Percentiles rank a stretch among this genome's conserved stretches.
Evolutionary conservation across 2,113 vertebrate species (phyloP).

Genomic region (Gadus macrocephalus): DNA sequence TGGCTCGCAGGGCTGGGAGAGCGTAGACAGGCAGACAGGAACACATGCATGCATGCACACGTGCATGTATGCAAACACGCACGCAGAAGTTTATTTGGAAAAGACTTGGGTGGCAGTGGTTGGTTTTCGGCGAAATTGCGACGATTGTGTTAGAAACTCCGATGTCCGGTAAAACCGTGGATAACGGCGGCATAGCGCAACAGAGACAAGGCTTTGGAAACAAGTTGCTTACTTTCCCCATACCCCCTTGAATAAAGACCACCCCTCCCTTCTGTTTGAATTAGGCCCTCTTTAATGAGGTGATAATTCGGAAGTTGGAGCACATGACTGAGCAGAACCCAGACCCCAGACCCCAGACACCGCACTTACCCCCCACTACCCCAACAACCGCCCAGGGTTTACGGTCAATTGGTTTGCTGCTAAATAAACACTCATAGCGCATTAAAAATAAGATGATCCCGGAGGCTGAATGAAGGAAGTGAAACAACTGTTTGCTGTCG

Average conservation of each 20-base stretch:
- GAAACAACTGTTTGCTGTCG: conserved; percentile 13
- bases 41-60: conserved; percentile 3
- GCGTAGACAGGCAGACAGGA: background rate
- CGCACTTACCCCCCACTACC: conserved; percentile 6
- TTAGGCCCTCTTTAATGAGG: conserved; percentile 52
- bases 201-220: background rate
- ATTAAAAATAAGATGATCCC: conserved; percentile 36
- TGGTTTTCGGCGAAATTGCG: background rate
- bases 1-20: too few species aligned
- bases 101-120: background rate
- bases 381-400: conserved; percentile 24
- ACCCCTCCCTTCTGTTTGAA: conserved; percentile 48
- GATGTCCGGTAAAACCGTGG: conserved; percentile 13
- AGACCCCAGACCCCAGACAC: too few species aligned
- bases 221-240: conserved; percentile 3
- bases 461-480: conserved; percentile 3
- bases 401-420: conserved; percentile 48
- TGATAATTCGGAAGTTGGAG: conserved; percentile 59
- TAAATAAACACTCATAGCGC: conserved; percentile 54
- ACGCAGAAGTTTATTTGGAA: background rate
- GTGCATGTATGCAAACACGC: background rate
- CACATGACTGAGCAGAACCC: conserved; percentile 49
- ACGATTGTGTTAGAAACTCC: too few species aligned
- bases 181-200: conserved; percentile 19
- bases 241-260: conserved; percentile 11